Percentiles rank a stretch among this genome's conserved stretches.
Conservation (phyloP, 1,140 invertebrate genomes). For the Heliconius nattereri region DNA sequence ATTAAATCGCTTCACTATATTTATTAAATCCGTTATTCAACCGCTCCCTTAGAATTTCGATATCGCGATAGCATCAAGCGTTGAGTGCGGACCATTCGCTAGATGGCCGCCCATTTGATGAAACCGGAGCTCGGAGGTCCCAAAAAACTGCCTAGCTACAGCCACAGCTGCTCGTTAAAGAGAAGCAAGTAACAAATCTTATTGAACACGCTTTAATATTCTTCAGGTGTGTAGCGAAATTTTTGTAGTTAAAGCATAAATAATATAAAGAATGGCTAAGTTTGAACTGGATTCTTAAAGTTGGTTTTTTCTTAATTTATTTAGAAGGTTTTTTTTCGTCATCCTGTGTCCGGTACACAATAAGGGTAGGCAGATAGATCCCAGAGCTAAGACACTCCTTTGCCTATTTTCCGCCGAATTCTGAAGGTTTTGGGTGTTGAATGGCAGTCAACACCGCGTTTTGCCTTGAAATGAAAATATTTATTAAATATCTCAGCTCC, state of each 20-base stretch:
- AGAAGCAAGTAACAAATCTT: constrained; percentile 23
- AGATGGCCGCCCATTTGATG: constrained; percentile 20
- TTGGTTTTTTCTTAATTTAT: neutral
- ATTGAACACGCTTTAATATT: constrained; percentile 18
- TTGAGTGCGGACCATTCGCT: constrained; percentile 22
- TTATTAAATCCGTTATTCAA: neutral
- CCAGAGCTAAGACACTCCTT: too few relatives aligned
- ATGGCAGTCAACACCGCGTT: too few relatives aligned
- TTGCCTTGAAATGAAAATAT: too few relatives aligned
- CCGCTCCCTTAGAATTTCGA: neutral
- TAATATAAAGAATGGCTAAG: neutral
- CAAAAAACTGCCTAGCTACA: constrained; percentile 24
- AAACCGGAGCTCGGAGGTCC: constrained; percentile 14
- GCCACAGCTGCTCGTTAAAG: constrained; percentile 17
- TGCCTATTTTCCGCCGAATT: too few relatives aligned
- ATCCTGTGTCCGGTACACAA: too few relatives aligned
- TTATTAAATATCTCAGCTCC: too few relatives aligned
- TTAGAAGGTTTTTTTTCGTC: neutral
- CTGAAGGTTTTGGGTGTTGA: too few relatives aligned
- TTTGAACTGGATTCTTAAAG: neutral
- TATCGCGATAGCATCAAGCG: constrained; percentile 29
- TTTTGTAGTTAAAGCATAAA: neutral
- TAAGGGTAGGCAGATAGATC: too few relatives aligned
- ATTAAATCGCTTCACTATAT: too few relatives aligned
- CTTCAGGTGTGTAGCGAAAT: constrained; percentile 10